Conservation (phyloP, 2,888 invertebrate genomes). For the Andrena bucephala region DNA sequence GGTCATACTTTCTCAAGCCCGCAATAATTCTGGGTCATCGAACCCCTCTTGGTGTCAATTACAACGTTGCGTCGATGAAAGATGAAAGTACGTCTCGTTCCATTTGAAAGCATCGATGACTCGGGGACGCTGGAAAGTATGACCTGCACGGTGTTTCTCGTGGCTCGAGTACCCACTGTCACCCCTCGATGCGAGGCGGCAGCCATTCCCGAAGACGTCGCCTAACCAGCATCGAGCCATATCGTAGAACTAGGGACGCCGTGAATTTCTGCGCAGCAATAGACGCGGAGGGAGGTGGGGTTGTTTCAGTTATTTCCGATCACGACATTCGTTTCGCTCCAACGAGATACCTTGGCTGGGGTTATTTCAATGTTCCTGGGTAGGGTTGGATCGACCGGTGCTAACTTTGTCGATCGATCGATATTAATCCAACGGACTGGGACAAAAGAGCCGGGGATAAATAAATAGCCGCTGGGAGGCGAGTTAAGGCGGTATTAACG, state of each 20-base stretch:
- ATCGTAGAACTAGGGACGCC: not conserved
- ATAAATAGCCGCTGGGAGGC: slow-evolving; percentile 8
- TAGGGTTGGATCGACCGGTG: slow-evolving; percentile 15
- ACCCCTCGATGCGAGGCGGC: not conserved
- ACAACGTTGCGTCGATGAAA: slow-evolving; percentile 42
- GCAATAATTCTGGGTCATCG: slow-evolving; percentile 22
- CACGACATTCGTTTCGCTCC: not conserved
- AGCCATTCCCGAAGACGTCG: not conserved
- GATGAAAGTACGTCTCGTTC: slow-evolving; percentile 8
- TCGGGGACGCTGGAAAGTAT: not conserved
- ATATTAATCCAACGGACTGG: slow-evolving; percentile 16
- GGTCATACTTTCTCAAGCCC: slow-evolving; percentile 6
- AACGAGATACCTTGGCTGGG: not conserved
- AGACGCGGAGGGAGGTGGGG: not conserved
- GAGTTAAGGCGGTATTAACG: slow-evolving; percentile 40
- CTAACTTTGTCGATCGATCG: slow-evolving; percentile 45
- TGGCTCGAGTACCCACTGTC: not conserved
- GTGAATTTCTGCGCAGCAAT: not conserved
- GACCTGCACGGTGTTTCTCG: not conserved
- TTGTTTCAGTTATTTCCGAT: not conserved
- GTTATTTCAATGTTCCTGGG: slow-evolving; percentile 13
- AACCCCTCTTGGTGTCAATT: slow-evolving; percentile 43
- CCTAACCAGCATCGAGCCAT: not conserved
- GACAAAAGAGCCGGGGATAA: slow-evolving; percentile 23
- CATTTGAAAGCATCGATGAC: slow-evolving; percentile 8